These are phyloP conservation scores for Eolophus roseicapilla DNA, from an alignment of 2,113 vertebrate genomes.

Conservation along the genomic window DNA sequence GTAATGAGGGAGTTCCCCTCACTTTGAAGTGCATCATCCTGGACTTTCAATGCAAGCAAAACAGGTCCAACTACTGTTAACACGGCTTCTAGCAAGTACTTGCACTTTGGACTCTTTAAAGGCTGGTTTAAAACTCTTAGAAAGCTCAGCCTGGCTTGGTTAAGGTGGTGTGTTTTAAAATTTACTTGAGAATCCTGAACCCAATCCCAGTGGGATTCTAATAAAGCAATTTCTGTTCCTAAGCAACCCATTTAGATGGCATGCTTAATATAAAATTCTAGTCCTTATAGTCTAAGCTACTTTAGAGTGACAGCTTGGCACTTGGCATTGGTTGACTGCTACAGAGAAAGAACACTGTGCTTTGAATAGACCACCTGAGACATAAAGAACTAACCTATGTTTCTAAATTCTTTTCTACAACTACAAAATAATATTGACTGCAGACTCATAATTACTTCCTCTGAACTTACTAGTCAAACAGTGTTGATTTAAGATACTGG, in stretches of 20 bases:
- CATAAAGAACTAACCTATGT: not conserved
- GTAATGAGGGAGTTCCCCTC: not conserved
- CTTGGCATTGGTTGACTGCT: not conserved
- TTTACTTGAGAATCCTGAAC: not conserved
- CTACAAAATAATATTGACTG: not conserved
- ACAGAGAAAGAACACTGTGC: not conserved
- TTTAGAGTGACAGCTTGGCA: not conserved
- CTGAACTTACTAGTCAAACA: not conserved
- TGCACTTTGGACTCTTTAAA: not conserved
- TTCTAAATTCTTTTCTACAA: not conserved
- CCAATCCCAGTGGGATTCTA: not conserved
- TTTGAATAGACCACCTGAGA: not conserved
- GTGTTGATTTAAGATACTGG: not conserved
- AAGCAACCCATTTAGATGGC: not conserved
- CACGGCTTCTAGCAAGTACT: not conserved
- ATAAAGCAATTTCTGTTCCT: not conserved
- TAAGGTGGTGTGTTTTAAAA: not conserved
- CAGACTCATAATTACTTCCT: not conserved
- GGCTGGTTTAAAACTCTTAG: not conserved
- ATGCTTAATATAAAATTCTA: not conserved
- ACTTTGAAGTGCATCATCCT: not conserved
- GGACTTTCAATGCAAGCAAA: not conserved
- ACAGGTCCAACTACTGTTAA: fast-evolving
- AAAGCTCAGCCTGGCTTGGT: not conserved
- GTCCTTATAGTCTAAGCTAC: not conserved